Conservation (phyloP, 2,888 invertebrate genomes). For the Drosophila subsilvestris region DNA sequence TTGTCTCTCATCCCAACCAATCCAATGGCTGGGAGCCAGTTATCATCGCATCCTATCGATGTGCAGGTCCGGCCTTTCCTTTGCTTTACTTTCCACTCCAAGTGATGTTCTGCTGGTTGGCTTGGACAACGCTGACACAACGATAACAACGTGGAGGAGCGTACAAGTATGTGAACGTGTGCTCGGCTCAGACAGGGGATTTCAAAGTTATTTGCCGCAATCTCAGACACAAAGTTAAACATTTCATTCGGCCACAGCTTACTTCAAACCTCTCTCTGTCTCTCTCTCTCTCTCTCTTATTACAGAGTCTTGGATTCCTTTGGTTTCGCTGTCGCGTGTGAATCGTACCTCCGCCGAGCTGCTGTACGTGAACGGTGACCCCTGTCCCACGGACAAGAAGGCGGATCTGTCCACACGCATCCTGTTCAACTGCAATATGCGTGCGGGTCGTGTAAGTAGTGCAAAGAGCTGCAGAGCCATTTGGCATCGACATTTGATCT, state of each 20-base stretch:
- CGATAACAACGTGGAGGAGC: slow-evolving; percentile 28
- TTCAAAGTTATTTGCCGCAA: slow-evolving; percentile 73
- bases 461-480: neutral
- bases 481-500: slow-evolving; percentile 17
- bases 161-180: slow-evolving; percentile 44
- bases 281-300: slow-evolving; percentile 23
- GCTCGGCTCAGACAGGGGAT: slow-evolving; percentile 57
- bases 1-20: slow-evolving; percentile 6
- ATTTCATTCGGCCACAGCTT: slow-evolving; percentile 44
- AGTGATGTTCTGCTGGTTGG: slow-evolving; percentile 21
- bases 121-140: slow-evolving; percentile 30
- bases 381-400: slow-evolving; percentile 76
- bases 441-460: slow-evolving; percentile 81
- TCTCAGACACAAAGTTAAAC: slow-evolving; percentile 67
- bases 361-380: slow-evolving; percentile 79
- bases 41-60: slow-evolving; percentile 56
- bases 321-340: slow-evolving; percentile 70
- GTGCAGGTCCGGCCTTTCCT: slow-evolving; percentile 41
- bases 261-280: slow-evolving; percentile 9
- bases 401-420: slow-evolving; percentile 78
- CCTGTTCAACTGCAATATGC: slow-evolving; percentile 81
- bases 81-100: neutral
- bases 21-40: slow-evolving; percentile 28
- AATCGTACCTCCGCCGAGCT: slow-evolving; percentile 79
- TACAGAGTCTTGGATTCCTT: slow-evolving; percentile 83